Percentiles rank a stretch among this genome's conserved stretches.
phyloP scores from a whole-genome alignment of 1,140 invertebrate species.

The Onthophagus taurus region DNA sequence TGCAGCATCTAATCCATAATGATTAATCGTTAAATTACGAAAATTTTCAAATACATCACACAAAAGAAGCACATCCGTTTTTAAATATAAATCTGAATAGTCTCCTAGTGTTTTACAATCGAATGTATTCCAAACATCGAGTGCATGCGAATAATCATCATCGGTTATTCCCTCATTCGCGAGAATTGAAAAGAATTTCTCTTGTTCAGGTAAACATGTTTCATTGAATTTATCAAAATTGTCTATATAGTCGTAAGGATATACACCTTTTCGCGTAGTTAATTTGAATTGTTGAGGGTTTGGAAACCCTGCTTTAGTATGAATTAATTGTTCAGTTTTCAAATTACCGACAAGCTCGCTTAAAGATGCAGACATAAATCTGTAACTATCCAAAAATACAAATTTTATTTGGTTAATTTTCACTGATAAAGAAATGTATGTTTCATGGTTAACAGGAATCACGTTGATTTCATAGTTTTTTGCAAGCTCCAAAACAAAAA shows the following conservation, averaged over 20 bases:
- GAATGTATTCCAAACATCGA: constrained; percentile 39
- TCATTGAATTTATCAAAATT: constrained; percentile 30
- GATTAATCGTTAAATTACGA: constrained; percentile 26
- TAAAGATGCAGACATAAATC: constrained; percentile 3
- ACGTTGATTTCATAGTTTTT: constrained; percentile 24
- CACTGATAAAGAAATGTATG: constrained; percentile 28
- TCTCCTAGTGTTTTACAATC: constrained; percentile 34
- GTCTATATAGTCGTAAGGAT: constrained; percentile 29
- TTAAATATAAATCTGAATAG: constrained; percentile 39
- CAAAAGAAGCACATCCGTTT: constrained; percentile 35
- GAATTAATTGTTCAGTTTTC: constrained; percentile 15
- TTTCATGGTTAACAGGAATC: constrained; percentile 36
- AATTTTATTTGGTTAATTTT: constrained; percentile 5
- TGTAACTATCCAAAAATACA: constrained; percentile 7
- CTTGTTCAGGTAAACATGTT: constrained; percentile 24
- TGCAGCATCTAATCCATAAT: constrained; percentile 31
- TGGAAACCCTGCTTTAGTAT: neutral
- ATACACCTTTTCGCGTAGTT: constrained; percentile 26
- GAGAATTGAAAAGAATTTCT: constrained; percentile 34
- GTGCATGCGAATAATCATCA: constrained; percentile 37
- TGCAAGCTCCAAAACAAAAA: constrained; percentile 31
- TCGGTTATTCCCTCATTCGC: constrained; percentile 22
- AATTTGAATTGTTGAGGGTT: constrained; percentile 13
- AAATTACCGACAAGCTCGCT: neutral
- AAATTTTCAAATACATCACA: constrained; percentile 41